These are phyloP conservation scores for Cavia porcellus DNA, from an alignment of 2,113 vertebrate genomes.

Conservation along the genomic window DNA sequence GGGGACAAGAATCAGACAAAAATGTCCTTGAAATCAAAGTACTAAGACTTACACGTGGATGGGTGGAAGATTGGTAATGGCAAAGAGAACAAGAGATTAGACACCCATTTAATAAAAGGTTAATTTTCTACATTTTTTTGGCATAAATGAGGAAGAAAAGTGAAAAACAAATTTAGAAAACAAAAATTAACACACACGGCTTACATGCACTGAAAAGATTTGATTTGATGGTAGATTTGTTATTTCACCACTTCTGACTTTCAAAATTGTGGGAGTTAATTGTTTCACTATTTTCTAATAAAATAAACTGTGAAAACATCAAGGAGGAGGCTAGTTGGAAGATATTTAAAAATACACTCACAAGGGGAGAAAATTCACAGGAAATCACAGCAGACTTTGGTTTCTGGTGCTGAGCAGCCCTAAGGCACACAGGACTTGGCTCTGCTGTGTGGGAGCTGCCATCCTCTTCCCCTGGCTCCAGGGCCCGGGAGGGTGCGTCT, in stretches of 20 bases:
- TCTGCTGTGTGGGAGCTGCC: neutral
- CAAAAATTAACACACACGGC: neutral
- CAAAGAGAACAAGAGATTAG: neutral
- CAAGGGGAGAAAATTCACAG: neutral
- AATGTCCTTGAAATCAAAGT: neutral
- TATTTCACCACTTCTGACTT: neutral
- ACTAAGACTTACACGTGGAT: neutral
- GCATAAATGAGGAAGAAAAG: neutral
- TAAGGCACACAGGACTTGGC: neutral
- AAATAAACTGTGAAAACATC: neutral
- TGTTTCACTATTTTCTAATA: neutral
- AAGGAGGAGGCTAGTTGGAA: neutral
- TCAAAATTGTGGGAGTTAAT: neutral
- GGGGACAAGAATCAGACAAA: neutral
- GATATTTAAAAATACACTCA: neutral
- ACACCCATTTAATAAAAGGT: neutral
- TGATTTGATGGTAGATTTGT: neutral
- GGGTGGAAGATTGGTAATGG: neutral
- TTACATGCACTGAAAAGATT: neutral
- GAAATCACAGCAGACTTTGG: neutral
- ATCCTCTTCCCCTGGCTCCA: neutral
- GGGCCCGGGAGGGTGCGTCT: neutral
- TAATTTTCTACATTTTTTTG: neutral
- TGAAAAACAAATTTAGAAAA: neutral
- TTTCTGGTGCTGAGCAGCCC: neutral